Evolutionary conservation across 2,113 vertebrate species (phyloP).

Genomic region (Muntiacus reevesi): DNA sequence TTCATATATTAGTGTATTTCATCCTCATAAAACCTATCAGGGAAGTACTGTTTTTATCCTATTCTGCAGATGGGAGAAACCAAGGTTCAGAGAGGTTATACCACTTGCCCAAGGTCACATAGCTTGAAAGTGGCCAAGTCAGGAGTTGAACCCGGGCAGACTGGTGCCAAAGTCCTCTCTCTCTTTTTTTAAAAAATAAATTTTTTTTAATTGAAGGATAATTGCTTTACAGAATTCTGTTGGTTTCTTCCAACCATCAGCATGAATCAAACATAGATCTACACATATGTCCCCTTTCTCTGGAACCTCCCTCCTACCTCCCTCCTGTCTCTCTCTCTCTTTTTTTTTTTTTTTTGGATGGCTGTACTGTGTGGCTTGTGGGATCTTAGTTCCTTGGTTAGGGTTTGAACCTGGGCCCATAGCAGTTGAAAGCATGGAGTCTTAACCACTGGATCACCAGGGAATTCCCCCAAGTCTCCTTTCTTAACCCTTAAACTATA

Average conservation of each 20-base stretch:
- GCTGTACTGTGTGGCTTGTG: background rate
- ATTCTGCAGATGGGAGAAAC: background rate
- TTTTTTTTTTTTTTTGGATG: background rate
- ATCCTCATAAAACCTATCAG: background rate
- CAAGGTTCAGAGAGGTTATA: background rate
- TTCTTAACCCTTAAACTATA: background rate
- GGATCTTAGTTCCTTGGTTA: background rate
- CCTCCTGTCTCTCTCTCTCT: background rate
- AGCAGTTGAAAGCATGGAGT: background rate
- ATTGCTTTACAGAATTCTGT: background rate
- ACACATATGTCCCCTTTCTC: background rate
- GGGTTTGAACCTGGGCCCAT: background rate
- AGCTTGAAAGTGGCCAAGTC: background rate
- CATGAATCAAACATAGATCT: background rate
- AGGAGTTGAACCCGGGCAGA: background rate
- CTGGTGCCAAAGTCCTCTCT: background rate
- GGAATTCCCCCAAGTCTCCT: background rate
- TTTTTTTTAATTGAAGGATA: background rate
- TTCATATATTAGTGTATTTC: background rate
- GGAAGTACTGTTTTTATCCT: background rate
- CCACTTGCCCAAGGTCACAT: background rate
- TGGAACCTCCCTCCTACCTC: background rate
- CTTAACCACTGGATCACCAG: background rate
- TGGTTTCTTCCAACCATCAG: background rate
- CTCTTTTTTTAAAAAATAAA: background rate